Conservation (phyloP, 2,797 vertebrate genomes). For the Acrossocheilus wenchowensis region DNA sequence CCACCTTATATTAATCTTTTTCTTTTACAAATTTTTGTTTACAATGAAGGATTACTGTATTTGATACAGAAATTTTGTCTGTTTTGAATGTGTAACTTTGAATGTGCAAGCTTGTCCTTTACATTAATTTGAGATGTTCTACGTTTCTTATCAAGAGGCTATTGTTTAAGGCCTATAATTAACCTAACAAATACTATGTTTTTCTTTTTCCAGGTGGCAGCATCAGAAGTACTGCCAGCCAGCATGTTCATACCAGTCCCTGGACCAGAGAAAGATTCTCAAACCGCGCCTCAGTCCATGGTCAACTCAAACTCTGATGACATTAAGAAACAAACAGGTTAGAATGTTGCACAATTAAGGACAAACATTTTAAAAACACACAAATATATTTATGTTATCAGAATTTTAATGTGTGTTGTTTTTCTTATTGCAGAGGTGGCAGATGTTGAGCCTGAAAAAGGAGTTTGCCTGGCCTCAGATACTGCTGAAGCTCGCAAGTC, state of each 20-base stretch:
- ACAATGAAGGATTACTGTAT: constrained; percentile 1
- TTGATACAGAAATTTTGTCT: neutral
- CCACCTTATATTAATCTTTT: neutral
- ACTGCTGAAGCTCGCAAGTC: constrained; percentile 83
- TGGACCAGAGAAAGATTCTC: constrained; percentile 85
- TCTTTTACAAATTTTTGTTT: neutral
- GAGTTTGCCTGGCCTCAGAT: constrained; percentile 78
- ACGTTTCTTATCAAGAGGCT: constrained; percentile 30
- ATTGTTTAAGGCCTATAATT: constrained; percentile 53
- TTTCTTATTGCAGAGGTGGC: constrained; percentile 82
- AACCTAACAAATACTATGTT: constrained; percentile 63
- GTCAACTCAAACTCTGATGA: constrained; percentile 82
- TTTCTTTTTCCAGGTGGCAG: constrained; percentile 86
- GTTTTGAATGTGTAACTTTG: neutral
- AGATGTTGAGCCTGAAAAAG: constrained; percentile 87
- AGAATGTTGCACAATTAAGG: constrained; percentile 60
- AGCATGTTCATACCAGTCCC: constrained; percentile 95
- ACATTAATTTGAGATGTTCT: constrained; percentile 15
- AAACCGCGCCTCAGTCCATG: constrained; percentile 70
- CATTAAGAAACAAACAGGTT: constrained; percentile 87
- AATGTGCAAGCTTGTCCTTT: constrained; percentile 24
- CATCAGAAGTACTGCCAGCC: constrained; percentile 94
- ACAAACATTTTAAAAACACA: neutral
- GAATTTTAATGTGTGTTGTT: constrained; percentile 39
- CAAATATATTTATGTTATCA: neutral